Base-by-base conservation (phyloP, 2,113 vertebrate genomes). In the Peromyscus polionotus region DNA sequence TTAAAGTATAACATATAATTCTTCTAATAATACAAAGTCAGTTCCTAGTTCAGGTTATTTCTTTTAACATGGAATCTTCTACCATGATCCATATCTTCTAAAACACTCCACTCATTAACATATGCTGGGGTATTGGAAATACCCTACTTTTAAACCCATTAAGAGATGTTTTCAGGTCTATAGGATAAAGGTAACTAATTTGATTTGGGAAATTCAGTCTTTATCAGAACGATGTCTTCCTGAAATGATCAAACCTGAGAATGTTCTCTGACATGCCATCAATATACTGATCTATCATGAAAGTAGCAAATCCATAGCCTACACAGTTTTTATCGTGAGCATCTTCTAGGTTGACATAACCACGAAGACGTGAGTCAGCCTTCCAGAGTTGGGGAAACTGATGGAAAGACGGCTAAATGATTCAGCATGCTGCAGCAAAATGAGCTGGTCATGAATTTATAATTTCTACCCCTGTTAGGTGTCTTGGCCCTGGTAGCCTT, bases 401-500 rank as follows among this genome's bases (percentile, higher is more conserved):
- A 96, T 96, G 68, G 94, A 97, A 98, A 97, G 36, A 90, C 89
- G 89, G 96, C 94, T 96, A 97, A 95, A 95, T 96, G 96, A 97
- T 98, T 98, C 97, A 97, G 97, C 89, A 97, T 8, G 42, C 95
- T 93, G 96, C 96, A 94, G 95, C 95, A 97, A 98, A 97, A 80
- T 1, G 39, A 98, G 83, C 76, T 91, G 91, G 88, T 95, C 93
- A 94, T 93, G 63, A 97, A 97, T 97, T 95, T 91, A 67, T 95
- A 89, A 97, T 94, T 90, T 87, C 80, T 8, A 76, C 77, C 76
- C 89, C 68, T 90, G 77, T 91, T 80, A 91, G 91, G 79, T 93
- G 36, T 65, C 80, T 57, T 93, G 76, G 61, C 19, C 85, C 85
- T 76, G 59, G 70, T 72, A 81, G 89, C 81, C 85, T 89, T 70